Percentiles rank a stretch among this genome's conserved stretches.
These are phyloP conservation scores for Platyura marginata DNA, from an alignment of 1,140 invertebrate genomes.

Conservation along the genomic window DNA sequence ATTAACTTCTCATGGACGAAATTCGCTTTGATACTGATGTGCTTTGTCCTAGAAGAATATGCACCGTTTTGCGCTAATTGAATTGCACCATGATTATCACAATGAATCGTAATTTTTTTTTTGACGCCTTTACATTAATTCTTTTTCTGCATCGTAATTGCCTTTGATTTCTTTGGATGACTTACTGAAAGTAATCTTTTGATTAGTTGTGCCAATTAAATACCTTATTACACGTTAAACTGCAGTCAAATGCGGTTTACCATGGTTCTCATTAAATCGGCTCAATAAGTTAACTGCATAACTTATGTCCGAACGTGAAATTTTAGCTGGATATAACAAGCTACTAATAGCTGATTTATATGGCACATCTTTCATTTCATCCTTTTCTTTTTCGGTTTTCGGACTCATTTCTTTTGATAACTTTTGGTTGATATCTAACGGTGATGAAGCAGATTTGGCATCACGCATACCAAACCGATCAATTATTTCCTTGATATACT, in stretches of 20 bases:
- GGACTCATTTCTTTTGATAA: slow-evolving; percentile 8
- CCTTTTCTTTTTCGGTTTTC: slow-evolving; percentile 6
- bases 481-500: slow-evolving; percentile 18
- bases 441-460: slow-evolving; percentile 11
- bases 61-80: slow-evolving; percentile 11
- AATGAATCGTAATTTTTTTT: not conserved
- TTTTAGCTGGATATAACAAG: slow-evolving; percentile 16
- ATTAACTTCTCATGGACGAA: slow-evolving; percentile 11
- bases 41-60: slow-evolving; percentile 15
- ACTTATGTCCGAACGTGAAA: slow-evolving; percentile 23
- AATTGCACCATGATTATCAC: slow-evolving; percentile 13
- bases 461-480: slow-evolving; percentile 10
- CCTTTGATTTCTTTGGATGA: not conserved
- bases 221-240: slow-evolving; percentile 19
- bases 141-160: not conserved
- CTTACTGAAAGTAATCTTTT: not conserved
- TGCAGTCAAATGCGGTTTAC: slow-evolving; percentile 12
- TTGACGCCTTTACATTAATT: not conserved
- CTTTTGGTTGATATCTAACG: slow-evolving; percentile 10
- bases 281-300: slow-evolving; percentile 13
- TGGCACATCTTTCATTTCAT: slow-evolving; percentile 8
- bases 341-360: slow-evolving; percentile 13
- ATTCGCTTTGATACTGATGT: slow-evolving; percentile 17
- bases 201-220: slow-evolving; percentile 16
- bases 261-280: slow-evolving; percentile 10